A percentile compares a stretch with the other conserved stretches of the same genome.
Evolutionary conservation across 2,113 vertebrate species (phyloP).

Genomic region (Erpornis zantholeuca): DNA sequence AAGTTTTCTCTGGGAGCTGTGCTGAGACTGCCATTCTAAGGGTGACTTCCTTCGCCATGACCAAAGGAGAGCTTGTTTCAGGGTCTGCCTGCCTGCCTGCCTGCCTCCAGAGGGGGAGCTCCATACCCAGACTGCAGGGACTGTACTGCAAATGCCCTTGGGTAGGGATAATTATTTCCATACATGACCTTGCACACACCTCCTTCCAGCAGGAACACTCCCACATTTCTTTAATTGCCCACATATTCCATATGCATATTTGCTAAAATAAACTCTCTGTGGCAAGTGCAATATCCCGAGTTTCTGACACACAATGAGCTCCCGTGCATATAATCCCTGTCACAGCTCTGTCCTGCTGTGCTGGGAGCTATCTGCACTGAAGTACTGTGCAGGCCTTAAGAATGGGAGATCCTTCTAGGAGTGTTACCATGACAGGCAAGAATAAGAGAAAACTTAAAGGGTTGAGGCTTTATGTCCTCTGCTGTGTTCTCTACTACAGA

Average conservation of each 20-base stretch:
- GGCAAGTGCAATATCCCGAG: rapidly evolving
- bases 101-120: background rate
- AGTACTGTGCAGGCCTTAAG: background rate
- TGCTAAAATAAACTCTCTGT: background rate
- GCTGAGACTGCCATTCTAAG: background rate
- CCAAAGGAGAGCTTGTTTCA: background rate
- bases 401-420: background rate
- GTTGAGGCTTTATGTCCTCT: background rate
- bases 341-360: background rate
- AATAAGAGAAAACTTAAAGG: background rate
- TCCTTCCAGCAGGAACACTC: background rate
- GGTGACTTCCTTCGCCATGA: rapidly evolving
- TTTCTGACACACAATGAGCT: background rate
- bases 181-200: background rate
- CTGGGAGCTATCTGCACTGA: background rate
- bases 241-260: background rate
- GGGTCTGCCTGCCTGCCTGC: background rate
- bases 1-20: background rate
- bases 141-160: background rate
- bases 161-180: background rate
- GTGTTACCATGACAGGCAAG: background rate
- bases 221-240: background rate
- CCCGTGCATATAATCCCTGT: rapidly evolving
- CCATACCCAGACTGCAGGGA: rapidly evolving
- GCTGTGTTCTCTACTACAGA: background rate